A percentile compares a stretch with the other conserved stretches of the same genome.
Conservation (phyloP, 2,797 vertebrate species). For the Gymnodraco acuticeps region DNA sequence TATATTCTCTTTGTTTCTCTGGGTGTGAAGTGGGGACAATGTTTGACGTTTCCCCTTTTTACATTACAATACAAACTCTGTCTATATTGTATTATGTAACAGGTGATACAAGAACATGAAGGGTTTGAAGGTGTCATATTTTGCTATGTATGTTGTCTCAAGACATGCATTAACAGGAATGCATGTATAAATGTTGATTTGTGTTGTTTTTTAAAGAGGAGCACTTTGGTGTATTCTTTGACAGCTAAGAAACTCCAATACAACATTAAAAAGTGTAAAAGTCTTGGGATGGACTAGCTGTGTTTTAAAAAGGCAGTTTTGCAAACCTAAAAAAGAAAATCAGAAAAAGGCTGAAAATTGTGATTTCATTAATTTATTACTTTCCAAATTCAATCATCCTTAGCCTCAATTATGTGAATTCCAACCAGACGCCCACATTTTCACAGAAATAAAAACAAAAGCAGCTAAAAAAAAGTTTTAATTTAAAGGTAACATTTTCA, state of each 20-base stretch:
- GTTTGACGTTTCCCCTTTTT: background rate
- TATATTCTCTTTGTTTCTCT: background rate
- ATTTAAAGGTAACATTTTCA: conserved; percentile 31
- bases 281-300: background rate
- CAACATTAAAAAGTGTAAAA: background rate
- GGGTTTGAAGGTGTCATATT: no score
- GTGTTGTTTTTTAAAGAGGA: background rate
- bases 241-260: background rate
- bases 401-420: conserved; percentile 31
- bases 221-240: background rate
- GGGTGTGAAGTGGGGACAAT: background rate
- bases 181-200: background rate
- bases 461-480: conserved; percentile 33
- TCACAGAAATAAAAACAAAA: conserved; percentile 55
- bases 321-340: background rate
- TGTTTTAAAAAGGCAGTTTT: background rate
- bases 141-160: background rate
- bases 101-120: background rate
- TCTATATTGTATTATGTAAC: background rate
- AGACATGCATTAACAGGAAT: background rate
- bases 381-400: conserved; percentile 50
- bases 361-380: conserved; percentile 76
- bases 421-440: conserved; percentile 9
- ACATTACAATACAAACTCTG: background rate
- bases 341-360: background rate